A percentile compares a stretch with the other conserved stretches of the same genome.
These are phyloP conservation scores for Choreutis nemorana DNA, from an alignment of 2,888 invertebrate genomes.

Conservation along the genomic window DNA sequence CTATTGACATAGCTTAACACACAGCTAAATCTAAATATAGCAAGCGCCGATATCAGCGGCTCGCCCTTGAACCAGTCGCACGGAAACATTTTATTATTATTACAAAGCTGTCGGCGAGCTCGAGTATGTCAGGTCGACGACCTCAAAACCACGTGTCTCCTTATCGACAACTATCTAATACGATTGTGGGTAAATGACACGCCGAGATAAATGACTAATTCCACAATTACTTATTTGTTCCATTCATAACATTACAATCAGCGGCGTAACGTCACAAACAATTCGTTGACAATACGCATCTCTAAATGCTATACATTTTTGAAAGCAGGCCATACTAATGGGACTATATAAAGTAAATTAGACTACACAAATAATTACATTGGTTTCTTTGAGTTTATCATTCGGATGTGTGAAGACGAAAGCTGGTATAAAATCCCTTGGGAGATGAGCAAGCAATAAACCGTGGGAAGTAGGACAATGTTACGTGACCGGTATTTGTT, in stretches of 20 bases:
- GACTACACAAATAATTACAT: too few relatives aligned
- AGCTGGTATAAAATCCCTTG: too few relatives aligned
- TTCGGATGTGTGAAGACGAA: too few relatives aligned
- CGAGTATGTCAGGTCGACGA: slow-evolving; percentile 64
- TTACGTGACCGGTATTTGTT: slow-evolving; percentile 63
- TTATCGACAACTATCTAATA: slow-evolving; percentile 68
- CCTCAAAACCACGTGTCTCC: slow-evolving; percentile 64
- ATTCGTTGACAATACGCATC: slow-evolving; percentile 31
- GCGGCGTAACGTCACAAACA: slow-evolving; percentile 40
- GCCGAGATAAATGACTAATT: slow-evolving; percentile 66
- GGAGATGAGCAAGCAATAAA: too few relatives aligned
- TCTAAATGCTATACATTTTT: slow-evolving; percentile 12
- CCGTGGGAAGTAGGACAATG: slow-evolving; percentile 60
- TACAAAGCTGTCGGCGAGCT: slow-evolving; percentile 65
- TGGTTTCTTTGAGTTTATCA: too few relatives aligned
- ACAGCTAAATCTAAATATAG: slow-evolving; percentile 66
- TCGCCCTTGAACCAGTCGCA: slow-evolving; percentile 68
- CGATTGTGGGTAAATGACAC: slow-evolving; percentile 64
- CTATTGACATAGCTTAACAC: too few relatives aligned
- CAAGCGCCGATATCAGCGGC: slow-evolving; percentile 65
- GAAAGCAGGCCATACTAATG: too few relatives aligned
- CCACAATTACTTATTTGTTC: slow-evolving; percentile 50
- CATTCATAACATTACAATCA: slow-evolving; percentile 44
- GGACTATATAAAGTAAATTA: too few relatives aligned
- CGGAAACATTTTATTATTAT: slow-evolving; percentile 68